These are phyloP conservation scores for Dreissena polymorpha DNA, from an alignment of 1,140 invertebrate species.

Conservation along the genomic window DNA sequence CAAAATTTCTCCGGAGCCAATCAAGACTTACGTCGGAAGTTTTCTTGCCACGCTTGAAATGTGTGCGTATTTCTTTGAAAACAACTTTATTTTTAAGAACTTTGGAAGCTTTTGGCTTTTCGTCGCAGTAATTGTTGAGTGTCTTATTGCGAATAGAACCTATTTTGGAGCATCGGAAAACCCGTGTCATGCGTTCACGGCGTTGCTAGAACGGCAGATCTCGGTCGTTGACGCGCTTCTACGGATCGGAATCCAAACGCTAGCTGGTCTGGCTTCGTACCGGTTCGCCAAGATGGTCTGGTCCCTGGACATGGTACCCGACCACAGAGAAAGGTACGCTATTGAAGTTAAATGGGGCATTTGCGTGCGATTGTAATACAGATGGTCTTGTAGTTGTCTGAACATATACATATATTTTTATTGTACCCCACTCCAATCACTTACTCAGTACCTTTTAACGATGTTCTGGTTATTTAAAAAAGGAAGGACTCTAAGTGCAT, in stretches of 20 bases:
- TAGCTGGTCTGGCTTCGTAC: slow-evolving; percentile 73
- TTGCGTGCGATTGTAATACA: no score
- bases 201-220: slow-evolving; percentile 58
- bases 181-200: slow-evolving; percentile 68
- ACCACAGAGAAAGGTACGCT: slow-evolving; percentile 67
- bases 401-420: no score
- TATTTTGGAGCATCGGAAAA: slow-evolving; percentile 72
- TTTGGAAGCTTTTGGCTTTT: slow-evolving; percentile 71
- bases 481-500: no score
- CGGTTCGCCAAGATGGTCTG: slow-evolving; percentile 70
- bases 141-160: slow-evolving; percentile 70
- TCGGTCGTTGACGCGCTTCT: slow-evolving; percentile 52
- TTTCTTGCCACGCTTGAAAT: slow-evolving; percentile 73
- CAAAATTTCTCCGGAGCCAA: slow-evolving; percentile 54
- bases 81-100: slow-evolving; percentile 74
- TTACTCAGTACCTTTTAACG: no score
- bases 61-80: slow-evolving; percentile 76
- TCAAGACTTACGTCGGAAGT: slow-evolving; percentile 61
- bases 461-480: no score
- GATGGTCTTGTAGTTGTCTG: no score
- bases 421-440: no score
- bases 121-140: slow-evolving; percentile 68
- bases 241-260: slow-evolving; percentile 65
- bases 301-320: slow-evolving; percentile 73
- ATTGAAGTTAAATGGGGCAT: no score